Evolutionary conservation across 2,113 vertebrate species (phyloP).

Genomic region (Esox niger): DNA sequence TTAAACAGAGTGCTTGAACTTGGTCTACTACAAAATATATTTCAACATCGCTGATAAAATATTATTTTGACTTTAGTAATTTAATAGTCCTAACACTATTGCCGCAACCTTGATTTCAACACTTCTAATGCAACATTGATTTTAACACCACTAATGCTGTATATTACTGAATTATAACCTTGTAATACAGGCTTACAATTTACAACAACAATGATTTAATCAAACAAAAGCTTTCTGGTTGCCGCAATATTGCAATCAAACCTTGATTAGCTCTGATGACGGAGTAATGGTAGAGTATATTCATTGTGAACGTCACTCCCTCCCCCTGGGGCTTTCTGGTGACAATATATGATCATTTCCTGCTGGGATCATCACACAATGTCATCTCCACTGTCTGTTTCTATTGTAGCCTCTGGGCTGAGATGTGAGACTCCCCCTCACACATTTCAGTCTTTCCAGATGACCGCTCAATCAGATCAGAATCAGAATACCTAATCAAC

Average conservation of each 20-base stretch:
- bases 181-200: not conserved
- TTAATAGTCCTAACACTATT: no score
- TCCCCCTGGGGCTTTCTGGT: not conserved
- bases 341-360: no score
- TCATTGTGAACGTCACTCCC: not conserved
- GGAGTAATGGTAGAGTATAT: slow-evolving; percentile 24
- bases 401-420: not conserved
- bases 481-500: slow-evolving; percentile 19
- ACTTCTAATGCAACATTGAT: no score
- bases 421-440: not conserved
- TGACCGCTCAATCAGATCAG: slow-evolving; percentile 24
- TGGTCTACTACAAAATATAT: not conserved
- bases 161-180: not conserved
- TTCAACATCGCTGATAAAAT: no score
- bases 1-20: not conserved
- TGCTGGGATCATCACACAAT: no score
- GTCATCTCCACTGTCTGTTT: not conserved
- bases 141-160: no score
- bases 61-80: no score
- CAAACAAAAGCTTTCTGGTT: slow-evolving; percentile 19
- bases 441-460: not conserved
- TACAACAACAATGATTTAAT: slow-evolving; percentile 29
- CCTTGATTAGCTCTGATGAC: slow-evolving; percentile 40
- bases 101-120: no score
- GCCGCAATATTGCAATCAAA: slow-evolving; percentile 41